Conservation (phyloP, 2,797 vertebrate genomes). For the Salarias fasciatus region DNA sequence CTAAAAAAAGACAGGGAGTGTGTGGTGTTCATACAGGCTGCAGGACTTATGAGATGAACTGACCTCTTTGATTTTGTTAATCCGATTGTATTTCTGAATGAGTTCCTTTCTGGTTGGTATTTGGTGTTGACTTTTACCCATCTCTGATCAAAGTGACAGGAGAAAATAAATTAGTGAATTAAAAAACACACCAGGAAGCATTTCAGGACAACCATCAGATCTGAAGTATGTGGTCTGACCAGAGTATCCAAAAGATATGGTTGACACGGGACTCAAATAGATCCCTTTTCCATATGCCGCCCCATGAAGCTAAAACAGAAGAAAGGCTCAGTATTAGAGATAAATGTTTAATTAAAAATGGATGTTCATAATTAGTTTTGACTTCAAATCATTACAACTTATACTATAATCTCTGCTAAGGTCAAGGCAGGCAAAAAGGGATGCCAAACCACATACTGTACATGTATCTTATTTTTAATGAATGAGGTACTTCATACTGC, state of each 20-base stretch:
- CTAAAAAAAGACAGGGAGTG: no score
- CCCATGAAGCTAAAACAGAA: conserved; percentile 92
- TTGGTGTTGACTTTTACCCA: conserved; percentile 96
- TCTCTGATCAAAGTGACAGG: conserved; percentile 80
- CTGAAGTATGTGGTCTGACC: conserved; percentile 78
- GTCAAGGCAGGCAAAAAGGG: no score
- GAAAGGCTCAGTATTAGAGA: conserved; percentile 28
- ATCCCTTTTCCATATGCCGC: conserved; percentile 98
- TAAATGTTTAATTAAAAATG: no score
- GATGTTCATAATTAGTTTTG: no score
- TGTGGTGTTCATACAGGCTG: no score
- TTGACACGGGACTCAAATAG: conserved; percentile 97
- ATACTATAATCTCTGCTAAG: no score
- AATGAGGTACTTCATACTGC: no score
- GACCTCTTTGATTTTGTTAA: conserved; percentile 92
- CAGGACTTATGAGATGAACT: conserved; percentile 10
- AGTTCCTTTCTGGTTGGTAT: conserved; percentile 93
- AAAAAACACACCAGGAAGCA: neutral
- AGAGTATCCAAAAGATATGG: conserved; percentile 99
- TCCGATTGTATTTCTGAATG: conserved; percentile 88
- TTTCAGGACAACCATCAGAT: no score
- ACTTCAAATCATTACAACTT: no score
- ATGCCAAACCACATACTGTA: no score
- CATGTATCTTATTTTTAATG: no score
- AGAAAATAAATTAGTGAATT: no score